phyloP scores from a whole-genome alignment of 37 sponge, comb jelly and placozoan genomes.

The Aplysina aerophoba region DNA sequence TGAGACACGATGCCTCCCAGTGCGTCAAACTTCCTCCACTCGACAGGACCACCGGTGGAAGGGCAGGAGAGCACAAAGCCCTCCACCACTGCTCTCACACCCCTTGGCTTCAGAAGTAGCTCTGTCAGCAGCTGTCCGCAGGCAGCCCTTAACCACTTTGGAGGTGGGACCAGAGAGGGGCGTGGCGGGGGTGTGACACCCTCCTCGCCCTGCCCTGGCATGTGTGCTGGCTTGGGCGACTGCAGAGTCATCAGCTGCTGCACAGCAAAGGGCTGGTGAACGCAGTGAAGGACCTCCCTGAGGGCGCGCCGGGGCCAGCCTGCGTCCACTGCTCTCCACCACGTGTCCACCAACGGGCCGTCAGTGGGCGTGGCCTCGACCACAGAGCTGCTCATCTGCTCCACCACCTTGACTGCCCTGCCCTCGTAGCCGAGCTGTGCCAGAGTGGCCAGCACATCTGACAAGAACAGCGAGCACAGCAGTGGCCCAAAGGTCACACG shows the following conservation, averaged over 20 bases:
- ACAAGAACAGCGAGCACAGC: constrained; percentile 37
- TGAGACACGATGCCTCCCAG: constrained; percentile 63
- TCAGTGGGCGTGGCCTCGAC: no score
- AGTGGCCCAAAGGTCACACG: constrained; percentile 28
- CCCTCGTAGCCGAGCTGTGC: constrained; percentile 56
- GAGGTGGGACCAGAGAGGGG: constrained; percentile 17
- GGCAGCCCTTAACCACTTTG: constrained; percentile 59
- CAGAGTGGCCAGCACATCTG: constrained; percentile 56
- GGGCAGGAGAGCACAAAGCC: constrained; percentile 53
- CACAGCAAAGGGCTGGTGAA: constrained; percentile 56
- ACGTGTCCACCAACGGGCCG: not conserved
- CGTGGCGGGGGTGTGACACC: no score
- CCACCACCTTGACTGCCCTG: not conserved
- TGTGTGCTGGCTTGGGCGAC: constrained; percentile 11
- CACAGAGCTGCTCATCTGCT: not conserved
- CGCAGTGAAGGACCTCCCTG: constrained; percentile 11
- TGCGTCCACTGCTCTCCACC: not conserved
- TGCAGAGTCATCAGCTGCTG: constrained; percentile 58
- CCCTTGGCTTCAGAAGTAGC: constrained; percentile 65
- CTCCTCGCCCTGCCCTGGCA: not conserved
- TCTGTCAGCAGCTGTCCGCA: constrained; percentile 80
- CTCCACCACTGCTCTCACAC: constrained; percentile 55
- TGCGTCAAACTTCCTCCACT: constrained; percentile 64
- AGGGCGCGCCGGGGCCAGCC: constrained; percentile 38
- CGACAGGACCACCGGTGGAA: not conserved